Conservation (phyloP, 2,113 vertebrate genomes). For the Heterotilapia buettikoferi region DNA sequence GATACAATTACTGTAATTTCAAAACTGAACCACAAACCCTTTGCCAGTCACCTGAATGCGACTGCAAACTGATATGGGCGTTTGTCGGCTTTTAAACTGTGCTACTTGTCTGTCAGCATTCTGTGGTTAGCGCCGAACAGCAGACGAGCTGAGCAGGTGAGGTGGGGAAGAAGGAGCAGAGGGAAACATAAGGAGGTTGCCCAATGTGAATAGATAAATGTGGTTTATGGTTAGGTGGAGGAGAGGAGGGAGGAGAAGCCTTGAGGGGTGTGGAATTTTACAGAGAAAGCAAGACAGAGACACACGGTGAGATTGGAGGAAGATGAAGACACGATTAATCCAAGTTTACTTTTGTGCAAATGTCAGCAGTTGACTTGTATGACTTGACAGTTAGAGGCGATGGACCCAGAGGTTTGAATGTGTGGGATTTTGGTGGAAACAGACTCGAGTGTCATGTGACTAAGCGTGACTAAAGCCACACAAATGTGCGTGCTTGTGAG, state of each 20-base stretch:
- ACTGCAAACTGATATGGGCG: conserved; percentile 53
- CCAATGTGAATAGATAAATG: conserved; percentile 27
- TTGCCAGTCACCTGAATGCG: background rate
- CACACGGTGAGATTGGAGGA: background rate
- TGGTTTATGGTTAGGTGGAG: conserved; percentile 29
- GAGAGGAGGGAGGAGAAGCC: conserved; percentile 34
- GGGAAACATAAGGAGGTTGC: conserved; percentile 17
- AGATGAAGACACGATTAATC: conserved; percentile 6
- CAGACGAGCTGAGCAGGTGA: background rate
- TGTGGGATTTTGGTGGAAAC: background rate
- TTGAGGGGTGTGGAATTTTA: conserved; percentile 48
- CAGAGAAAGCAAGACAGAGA: background rate
- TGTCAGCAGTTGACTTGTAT: background rate
- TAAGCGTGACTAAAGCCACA: background rate
- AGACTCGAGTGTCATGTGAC: background rate
- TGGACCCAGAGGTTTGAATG: background rate
- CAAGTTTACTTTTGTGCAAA: background rate
- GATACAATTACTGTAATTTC: background rate
- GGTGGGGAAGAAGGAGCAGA: background rate
- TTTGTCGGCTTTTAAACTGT: conserved; percentile 47
- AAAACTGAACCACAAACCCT: background rate
- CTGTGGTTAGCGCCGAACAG: conserved; percentile 26
- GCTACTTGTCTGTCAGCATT: conserved; percentile 55
- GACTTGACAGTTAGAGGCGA: background rate
- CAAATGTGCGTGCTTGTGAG: background rate